phyloP scores from a whole-genome alignment of 2,113 vertebrate species.

The Leptodactylus fuscus region DNA sequence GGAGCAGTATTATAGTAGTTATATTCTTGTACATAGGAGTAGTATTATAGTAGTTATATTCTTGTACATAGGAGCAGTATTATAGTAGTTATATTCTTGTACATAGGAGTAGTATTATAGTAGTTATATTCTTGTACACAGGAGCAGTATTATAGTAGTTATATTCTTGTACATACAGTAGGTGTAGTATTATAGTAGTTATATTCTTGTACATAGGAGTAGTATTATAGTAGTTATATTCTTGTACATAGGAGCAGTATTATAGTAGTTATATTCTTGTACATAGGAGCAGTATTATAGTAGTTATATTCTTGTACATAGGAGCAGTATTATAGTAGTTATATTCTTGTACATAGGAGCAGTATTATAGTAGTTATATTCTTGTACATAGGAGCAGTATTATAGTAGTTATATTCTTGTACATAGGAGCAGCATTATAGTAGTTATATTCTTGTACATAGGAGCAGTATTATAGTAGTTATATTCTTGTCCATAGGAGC shows the following conservation, averaged over 20 bases:
- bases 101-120: slow-evolving; percentile 4
- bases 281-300: neutral
- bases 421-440: too few relatives aligned
- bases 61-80: slow-evolving; percentile 11
- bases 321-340: slow-evolving; percentile 10
- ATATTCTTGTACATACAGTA: neutral
- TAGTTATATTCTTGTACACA: slow-evolving; percentile 11
- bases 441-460: neutral
- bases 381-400: neutral
- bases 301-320: slow-evolving; percentile 9
- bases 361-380: neutral
- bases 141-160: slow-evolving; percentile 13
- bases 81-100: slow-evolving; percentile 22
- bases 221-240: slow-evolving; percentile 27
- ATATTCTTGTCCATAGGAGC: neutral
- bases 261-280: slow-evolving; percentile 21
- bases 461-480: too few relatives aligned
- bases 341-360: neutral
- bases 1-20: slow-evolving; percentile 13
- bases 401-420: too few relatives aligned
- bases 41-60: slow-evolving; percentile 17
- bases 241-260: slow-evolving; percentile 1
- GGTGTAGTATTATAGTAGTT: slow-evolving; percentile 9
- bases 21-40: neutral
- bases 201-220: slow-evolving; percentile 2